These are phyloP conservation scores for Astropecten irregularis DNA, from an alignment of 53 echinoderm and acorn worm species.

Conservation along the genomic window DNA sequence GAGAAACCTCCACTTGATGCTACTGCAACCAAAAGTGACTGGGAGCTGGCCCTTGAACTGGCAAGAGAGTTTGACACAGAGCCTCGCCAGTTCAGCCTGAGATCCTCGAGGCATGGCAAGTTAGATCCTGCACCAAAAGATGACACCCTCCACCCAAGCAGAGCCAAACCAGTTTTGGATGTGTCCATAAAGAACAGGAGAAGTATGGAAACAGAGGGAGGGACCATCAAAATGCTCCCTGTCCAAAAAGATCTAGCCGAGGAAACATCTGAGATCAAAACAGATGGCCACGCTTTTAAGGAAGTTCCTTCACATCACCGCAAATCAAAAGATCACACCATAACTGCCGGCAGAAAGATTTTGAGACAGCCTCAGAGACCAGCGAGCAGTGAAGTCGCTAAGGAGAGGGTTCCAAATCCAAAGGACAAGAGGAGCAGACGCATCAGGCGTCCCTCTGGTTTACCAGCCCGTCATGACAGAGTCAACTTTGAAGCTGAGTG, in stretches of 20 bases:
- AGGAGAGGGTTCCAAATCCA: not conserved
- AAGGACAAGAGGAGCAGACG: not conserved
- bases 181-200: constrained; percentile 2
- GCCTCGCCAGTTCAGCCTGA: constrained; percentile 68
- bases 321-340: constrained; percentile 23
- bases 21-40: constrained; percentile 79
- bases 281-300: not conserved
- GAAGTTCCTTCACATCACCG: too few relatives aligned
- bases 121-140: constrained; percentile 1
- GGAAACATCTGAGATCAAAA: not conserved
- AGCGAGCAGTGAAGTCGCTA: not conserved
- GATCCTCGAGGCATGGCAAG: constrained; percentile 2
- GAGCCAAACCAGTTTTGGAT: constrained; percentile 37
- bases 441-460: too few relatives aligned
- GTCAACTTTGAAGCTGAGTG: not conserved
- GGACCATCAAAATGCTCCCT: not conserved
- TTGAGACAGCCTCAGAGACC: constrained; percentile 3
- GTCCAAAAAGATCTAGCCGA: not conserved
- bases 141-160: not conserved
- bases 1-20: constrained; percentile 19
- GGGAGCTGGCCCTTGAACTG: constrained; percentile 86
- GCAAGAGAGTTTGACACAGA: constrained; percentile 86
- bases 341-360: constrained; percentile 32
- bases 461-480: too few relatives aligned
- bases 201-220: not conserved